phyloP scores from a whole-genome alignment of 2,888 invertebrate genomes.

The Hymenopus coronatus region DNA sequence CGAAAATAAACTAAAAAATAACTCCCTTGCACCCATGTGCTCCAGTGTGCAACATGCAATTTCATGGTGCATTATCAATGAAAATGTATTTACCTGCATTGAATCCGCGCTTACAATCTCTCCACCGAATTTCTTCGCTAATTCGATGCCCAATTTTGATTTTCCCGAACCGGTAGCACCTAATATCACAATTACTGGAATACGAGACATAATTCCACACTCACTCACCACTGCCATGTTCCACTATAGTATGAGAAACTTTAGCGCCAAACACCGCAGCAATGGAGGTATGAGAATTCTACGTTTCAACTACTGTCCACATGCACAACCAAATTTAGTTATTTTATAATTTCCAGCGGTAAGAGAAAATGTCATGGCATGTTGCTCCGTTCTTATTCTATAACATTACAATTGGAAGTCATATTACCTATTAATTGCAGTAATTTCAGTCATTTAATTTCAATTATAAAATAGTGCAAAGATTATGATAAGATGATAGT shows the following conservation, averaged over 20 bases:
- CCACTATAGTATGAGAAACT: neutral
- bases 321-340: too few relatives aligned
- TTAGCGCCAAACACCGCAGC: neutral
- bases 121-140: conserved; percentile 79
- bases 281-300: neutral
- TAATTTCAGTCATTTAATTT: too few relatives aligned
- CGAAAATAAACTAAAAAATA: neutral
- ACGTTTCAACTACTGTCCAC: neutral
- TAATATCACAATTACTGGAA: conserved; percentile 83
- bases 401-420: too few relatives aligned
- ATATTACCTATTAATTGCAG: too few relatives aligned
- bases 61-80: neutral
- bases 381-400: too few relatives aligned
- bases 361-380: too few relatives aligned
- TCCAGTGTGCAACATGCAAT: neutral
- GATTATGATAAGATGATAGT: too few relatives aligned
- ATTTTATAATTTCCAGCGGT: too few relatives aligned
- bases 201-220: conserved; percentile 49
- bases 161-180: conserved; percentile 98
- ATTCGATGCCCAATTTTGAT: conserved; percentile 89
- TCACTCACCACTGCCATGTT: conserved; percentile 26
- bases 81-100: conserved; percentile 76
- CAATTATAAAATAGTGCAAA: too few relatives aligned
- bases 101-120: conserved; percentile 98
- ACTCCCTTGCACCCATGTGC: neutral